These are phyloP conservation scores for Potamilus streckersoni DNA, from an alignment of 1,140 invertebrate genomes.

Conservation along the genomic window DNA sequence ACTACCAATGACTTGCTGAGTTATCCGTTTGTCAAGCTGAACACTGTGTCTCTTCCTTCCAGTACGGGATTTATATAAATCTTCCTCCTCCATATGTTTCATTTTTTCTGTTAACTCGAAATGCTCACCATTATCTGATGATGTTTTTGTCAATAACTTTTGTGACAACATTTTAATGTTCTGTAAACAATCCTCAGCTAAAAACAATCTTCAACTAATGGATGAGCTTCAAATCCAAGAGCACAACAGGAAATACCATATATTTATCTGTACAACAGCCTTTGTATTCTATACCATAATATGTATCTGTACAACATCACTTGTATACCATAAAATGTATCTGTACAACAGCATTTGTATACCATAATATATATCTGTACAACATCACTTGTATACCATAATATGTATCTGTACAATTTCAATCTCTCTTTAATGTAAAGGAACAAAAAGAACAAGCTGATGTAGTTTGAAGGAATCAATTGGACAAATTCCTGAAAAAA, in stretches of 20 bases:
- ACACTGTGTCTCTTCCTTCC: conserved; percentile 60
- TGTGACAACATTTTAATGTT: conserved; percentile 48
- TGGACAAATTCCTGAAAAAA: too few species aligned
- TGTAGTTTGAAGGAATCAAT: neutral
- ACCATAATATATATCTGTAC: too few species aligned
- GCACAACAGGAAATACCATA: neutral
- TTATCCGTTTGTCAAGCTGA: conserved; percentile 60
- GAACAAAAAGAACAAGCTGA: conserved; percentile 1
- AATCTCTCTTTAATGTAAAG: neutral
- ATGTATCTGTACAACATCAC: neutral
- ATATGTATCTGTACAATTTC: neutral
- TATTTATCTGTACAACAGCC: neutral
- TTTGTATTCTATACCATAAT: too few species aligned
- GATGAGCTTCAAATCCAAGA: neutral
- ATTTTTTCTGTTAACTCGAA: conserved; percentile 58
- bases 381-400: too few species aligned
- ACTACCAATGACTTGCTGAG: conserved; percentile 45
- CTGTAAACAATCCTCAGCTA: neutral
- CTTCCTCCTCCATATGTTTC: conserved; percentile 52
- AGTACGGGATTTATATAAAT: conserved; percentile 52
- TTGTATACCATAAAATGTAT: too few species aligned
- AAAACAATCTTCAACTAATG: neutral
- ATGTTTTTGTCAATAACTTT: conserved; percentile 50
- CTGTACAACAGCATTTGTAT: too few species aligned
- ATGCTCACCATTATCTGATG: conserved; percentile 49